Evolutionary conservation across 2,888 invertebrate species (phyloP).

Genomic region (Creontiades dilutus): DNA sequence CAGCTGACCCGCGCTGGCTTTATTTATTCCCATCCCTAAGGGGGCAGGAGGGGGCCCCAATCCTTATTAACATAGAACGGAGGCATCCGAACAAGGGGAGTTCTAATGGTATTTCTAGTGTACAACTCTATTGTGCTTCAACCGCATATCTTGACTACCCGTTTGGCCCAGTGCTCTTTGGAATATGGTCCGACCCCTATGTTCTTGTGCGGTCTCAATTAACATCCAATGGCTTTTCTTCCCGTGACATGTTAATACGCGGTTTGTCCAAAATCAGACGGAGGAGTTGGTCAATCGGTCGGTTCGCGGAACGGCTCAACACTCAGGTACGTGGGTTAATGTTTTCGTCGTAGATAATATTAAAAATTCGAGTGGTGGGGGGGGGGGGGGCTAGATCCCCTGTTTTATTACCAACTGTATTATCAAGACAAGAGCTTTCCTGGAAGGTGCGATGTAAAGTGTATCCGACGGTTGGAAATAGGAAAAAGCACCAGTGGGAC

Average conservation of each 20-base stretch:
- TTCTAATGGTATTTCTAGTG: constrained; percentile 63
- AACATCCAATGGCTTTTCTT: constrained; percentile 61
- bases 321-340: not conserved
- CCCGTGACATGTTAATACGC: constrained; percentile 60
- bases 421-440: no score
- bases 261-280: not conserved
- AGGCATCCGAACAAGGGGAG: constrained; percentile 44
- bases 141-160: constrained; percentile 55
- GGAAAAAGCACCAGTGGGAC: no score
- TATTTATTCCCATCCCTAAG: constrained; percentile 44
- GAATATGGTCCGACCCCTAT: constrained; percentile 49
- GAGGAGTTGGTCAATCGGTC: no score
- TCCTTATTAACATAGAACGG: constrained; percentile 67
- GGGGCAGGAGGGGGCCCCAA: constrained; percentile 27
- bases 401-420: no score
- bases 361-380: no score
- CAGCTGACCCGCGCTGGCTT: constrained; percentile 12
- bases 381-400: no score
- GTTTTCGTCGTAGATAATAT: no score
- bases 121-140: constrained; percentile 64
- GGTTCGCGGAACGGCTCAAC: not conserved
- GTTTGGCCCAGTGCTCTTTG: constrained; percentile 68
- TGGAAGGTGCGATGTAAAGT: no score
- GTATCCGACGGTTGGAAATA: no score
- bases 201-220: constrained; percentile 65